phyloP scores from a whole-genome alignment of 2,888 invertebrate genomes.

The Leucania comma region DNA sequence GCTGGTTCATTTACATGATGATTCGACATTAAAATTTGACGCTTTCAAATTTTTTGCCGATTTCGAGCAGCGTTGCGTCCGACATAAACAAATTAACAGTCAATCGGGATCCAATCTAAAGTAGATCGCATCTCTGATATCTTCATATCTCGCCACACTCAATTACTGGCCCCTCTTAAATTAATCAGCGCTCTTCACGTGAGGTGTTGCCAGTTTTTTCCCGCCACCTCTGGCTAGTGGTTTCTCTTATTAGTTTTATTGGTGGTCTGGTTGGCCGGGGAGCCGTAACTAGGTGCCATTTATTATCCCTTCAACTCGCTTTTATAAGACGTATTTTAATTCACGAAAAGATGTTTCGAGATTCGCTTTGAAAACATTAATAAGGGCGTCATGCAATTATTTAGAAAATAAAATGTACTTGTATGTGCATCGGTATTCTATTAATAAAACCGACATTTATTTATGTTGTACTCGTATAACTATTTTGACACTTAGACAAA shows the following conservation, averaged over 20 bases:
- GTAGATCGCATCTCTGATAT: conserved; percentile 81
- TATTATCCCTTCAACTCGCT: conserved; percentile 37
- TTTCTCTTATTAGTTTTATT: conserved; percentile 44
- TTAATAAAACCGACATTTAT: conserved; percentile 14
- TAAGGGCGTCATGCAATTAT: conserved; percentile 28
- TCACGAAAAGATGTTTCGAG: conserved; percentile 13
- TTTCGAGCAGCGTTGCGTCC: conserved; percentile 54
- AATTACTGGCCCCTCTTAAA: conserved; percentile 75
- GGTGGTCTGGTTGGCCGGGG: conserved; percentile 14
- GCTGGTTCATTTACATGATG: conserved; percentile 65
- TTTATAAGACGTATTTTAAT: conserved; percentile 34
- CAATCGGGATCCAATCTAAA: conserved; percentile 84
- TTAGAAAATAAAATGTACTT: conserved; percentile 22
- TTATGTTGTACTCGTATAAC: conserved; percentile 16
- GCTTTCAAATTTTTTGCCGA: conserved; percentile 64
- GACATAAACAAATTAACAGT: conserved; percentile 80
- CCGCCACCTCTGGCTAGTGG: conserved; percentile 16
- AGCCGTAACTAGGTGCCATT: conserved; percentile 36
- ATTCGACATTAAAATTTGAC: conserved; percentile 69
- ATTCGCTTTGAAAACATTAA: conserved; percentile 34
- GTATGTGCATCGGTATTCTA: conserved; percentile 8
- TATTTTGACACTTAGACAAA: conserved; percentile 26
- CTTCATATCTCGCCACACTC: conserved; percentile 80
- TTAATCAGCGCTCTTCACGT: conserved; percentile 76
- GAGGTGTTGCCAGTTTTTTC: conserved; percentile 64